These are phyloP conservation scores for Brachyhypopomus occidentalis DNA, from an alignment of 2,113 vertebrate genomes.

Conservation along the genomic window DNA sequence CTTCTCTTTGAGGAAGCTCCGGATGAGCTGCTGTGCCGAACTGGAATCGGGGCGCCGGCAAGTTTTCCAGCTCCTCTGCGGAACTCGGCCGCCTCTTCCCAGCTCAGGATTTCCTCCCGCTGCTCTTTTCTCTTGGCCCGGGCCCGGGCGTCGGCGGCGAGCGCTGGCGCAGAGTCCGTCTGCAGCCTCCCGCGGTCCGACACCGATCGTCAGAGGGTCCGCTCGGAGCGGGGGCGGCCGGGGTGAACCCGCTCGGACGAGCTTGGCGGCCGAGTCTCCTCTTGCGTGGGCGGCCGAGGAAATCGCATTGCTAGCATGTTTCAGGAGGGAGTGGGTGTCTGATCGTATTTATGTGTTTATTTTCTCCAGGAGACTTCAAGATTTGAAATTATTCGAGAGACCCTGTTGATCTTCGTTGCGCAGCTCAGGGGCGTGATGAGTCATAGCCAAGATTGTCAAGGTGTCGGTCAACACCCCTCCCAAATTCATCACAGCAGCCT, in stretches of 20 bases:
- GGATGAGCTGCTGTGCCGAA: not conserved
- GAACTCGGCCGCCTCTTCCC: not conserved
- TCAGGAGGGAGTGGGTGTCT: slow-evolving; percentile 67
- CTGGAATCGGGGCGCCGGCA: no score
- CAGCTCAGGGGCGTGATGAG: slow-evolving; percentile 56
- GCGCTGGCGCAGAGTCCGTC: slow-evolving; percentile 9
- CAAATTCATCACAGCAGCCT: no score
- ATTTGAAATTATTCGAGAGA: slow-evolving; percentile 44
- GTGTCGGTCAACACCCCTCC: no score
- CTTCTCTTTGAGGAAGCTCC: no score
- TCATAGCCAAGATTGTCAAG: slow-evolving; percentile 15
- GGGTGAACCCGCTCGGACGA: slow-evolving; percentile 64
- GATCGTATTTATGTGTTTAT: slow-evolving; percentile 68
- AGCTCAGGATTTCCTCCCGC: slow-evolving; percentile 20
- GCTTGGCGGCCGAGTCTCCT: slow-evolving; percentile 47
- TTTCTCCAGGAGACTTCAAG: slow-evolving; percentile 45
- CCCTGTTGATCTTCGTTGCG: slow-evolving; percentile 52
- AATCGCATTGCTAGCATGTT: slow-evolving; percentile 67
- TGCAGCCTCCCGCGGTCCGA: slow-evolving; percentile 17
- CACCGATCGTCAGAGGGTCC: slow-evolving; percentile 31
- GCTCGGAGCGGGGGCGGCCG: slow-evolving; percentile 41
- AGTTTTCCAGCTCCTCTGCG: no score
- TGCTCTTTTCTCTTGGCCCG: slow-evolving; percentile 29
- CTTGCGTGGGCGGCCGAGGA: slow-evolving; percentile 60
- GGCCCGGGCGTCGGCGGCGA: not conserved